phyloP scores from a whole-genome alignment of 2,888 invertebrate genomes.

The Spialia ferax region DNA sequence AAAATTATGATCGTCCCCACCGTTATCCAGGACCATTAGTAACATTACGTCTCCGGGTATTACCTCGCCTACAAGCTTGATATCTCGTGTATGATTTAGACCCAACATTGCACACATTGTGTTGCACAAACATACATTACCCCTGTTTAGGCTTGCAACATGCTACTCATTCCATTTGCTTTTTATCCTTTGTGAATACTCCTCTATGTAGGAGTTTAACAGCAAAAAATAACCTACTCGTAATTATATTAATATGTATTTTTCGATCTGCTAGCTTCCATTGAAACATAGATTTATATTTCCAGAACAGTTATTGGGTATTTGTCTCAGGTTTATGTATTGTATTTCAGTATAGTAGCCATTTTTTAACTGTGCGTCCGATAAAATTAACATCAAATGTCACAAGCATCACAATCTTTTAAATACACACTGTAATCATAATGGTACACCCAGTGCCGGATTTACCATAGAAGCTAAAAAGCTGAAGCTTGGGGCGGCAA shows the following conservation, averaged over 20 bases:
- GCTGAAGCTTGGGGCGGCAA: too few species aligned
- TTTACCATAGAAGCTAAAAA: too few species aligned
- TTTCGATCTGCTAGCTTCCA: too few species aligned
- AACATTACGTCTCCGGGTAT: constrained; percentile 67
- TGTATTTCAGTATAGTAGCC: too few species aligned
- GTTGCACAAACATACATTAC: constrained; percentile 25
- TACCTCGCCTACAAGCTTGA: constrained; percentile 63
- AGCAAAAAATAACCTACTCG: constrained; percentile 3
- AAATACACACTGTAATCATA: too few species aligned
- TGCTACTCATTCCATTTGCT: constrained; percentile 16
- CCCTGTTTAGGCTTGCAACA: constrained; percentile 16
- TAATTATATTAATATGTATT: background rate
- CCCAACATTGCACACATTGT: constrained; percentile 51
- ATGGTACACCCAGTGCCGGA: too few species aligned
- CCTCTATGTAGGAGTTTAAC: constrained; percentile 13
- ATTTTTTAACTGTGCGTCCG: too few species aligned
- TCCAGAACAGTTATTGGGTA: too few species aligned
- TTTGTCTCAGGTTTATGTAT: too few species aligned
- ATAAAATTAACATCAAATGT: too few species aligned
- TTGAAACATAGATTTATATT: too few species aligned
- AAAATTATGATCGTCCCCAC: constrained; percentile 77
- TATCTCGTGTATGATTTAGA: constrained; percentile 60
- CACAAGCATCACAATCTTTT: too few species aligned
- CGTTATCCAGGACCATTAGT: constrained; percentile 74
- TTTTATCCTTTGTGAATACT: constrained; percentile 32